Percentiles rank a stretch among this genome's conserved stretches.
These are phyloP conservation scores for Leuciscus waleckii DNA, from an alignment of 2,797 vertebrate genomes.

Conservation along the genomic window DNA sequence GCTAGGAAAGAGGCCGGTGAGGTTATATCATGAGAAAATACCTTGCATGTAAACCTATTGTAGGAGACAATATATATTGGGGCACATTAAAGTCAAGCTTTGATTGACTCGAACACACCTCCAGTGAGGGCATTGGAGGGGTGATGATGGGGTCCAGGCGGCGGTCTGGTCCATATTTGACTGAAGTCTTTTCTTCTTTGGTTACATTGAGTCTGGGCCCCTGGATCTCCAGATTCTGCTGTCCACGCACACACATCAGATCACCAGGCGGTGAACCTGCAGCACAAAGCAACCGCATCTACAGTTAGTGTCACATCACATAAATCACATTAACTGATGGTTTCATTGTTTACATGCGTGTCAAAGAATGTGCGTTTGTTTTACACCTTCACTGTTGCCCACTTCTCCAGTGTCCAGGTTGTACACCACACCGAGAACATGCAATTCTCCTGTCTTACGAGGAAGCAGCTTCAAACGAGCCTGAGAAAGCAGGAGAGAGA, in stretches of 20 bases:
- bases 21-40: no score
- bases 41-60: neutral
- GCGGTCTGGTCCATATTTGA: slow-evolving; percentile 90
- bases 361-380: neutral
- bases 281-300: slow-evolving; percentile 57
- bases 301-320: neutral
- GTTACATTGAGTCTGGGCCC: slow-evolving; percentile 93
- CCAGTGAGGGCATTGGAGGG: slow-evolving; percentile 93
- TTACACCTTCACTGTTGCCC: slow-evolving; percentile 84
- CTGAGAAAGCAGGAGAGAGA: slow-evolving; percentile 69
- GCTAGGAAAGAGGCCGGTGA: no score
- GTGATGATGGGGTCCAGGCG: slow-evolving; percentile 92
- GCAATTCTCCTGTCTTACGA: slow-evolving; percentile 91
- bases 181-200: slow-evolving; percentile 95
- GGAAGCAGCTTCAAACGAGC: slow-evolving; percentile 94
- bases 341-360: neutral
- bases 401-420: slow-evolving; percentile 83
- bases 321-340: neutral
- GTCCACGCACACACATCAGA: slow-evolving; percentile 86
- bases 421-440: slow-evolving; percentile 92
- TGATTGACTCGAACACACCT: slow-evolving; percentile 77
- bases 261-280: slow-evolving; percentile 75
- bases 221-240: slow-evolving; percentile 93
- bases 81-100: neutral
- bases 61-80: neutral